phyloP scores from a whole-genome alignment of 2,888 invertebrate genomes.

The Fissipunctia ypsillon region DNA sequence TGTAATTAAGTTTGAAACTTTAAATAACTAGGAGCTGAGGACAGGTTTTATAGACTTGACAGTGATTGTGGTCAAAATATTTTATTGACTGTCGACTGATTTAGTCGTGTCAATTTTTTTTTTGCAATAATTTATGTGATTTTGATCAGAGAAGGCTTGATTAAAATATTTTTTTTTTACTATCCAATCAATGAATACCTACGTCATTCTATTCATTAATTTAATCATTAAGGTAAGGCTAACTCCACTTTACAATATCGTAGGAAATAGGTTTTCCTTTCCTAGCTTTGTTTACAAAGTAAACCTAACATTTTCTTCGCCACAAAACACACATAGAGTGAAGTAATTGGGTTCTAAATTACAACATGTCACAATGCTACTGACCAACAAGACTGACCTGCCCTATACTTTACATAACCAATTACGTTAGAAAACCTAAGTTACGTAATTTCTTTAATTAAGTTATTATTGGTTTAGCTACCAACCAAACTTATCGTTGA shows the following conservation, averaged over 20 bases:
- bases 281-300: background rate
- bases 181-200: background rate
- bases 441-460: constrained; percentile 53
- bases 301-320: background rate
- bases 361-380: constrained; percentile 13
- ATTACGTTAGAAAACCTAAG: constrained; percentile 47
- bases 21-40: constrained; percentile 46
- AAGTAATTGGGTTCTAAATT: constrained; percentile 10
- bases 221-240: background rate
- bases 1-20: constrained; percentile 60
- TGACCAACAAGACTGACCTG: constrained; percentile 5
- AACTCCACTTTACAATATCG: background rate
- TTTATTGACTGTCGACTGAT: constrained; percentile 44
- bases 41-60: constrained; percentile 51
- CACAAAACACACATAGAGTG: background rate
- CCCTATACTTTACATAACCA: constrained; percentile 39
- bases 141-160: constrained; percentile 31
- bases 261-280: background rate
- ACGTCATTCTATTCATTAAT: background rate
- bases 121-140: constrained; percentile 27
- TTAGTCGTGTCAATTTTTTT: constrained; percentile 23
- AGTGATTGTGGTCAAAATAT: constrained; percentile 42
- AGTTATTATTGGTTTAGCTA: constrained; percentile 55
- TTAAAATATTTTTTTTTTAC: background rate
- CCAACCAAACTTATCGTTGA: constrained; percentile 49